Evolutionary conservation across 2,888 invertebrate genomes (phyloP), one percentile per base, ranked within the genome.

Genomic region (Apoda limacodes): DNA sequence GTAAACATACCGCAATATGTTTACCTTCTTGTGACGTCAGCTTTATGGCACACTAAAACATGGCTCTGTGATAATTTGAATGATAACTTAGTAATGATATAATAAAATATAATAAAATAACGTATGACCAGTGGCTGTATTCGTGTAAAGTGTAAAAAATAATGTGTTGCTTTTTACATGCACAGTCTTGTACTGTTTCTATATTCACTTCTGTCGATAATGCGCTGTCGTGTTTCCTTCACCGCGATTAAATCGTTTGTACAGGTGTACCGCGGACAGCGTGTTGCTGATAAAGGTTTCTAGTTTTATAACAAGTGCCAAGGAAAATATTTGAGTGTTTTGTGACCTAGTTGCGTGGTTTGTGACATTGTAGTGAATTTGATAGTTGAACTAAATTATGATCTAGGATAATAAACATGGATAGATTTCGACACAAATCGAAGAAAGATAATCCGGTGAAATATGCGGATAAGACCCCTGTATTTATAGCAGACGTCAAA

Each of bases 211-310:
- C n/a, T n/a, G n/a, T n/a, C n/a, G n/a, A n/a, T n/a, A n/a, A n/a
- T n/a, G n/a, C n/a, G 65, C 67, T 64, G 57, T 48, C 48, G 48
- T 42, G 48, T 50, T 58, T 57, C 50, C 54, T 59, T 54, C 55
- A 52, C 55, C 60, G 55, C 54, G 55, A 55, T 58, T 55, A 60
- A 60, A 59, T 46, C 51, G 61, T 70, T 67, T 70, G 59, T 58
- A 61, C 70, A 69, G 62, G 67, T 72, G 71, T 60, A 55, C 50
- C 54, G 57, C 50, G 48, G 49, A 42, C 52, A 43, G 53, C 48
- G 43, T 49, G 48, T 47, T 37, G 32, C 46, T 55, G 61, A 63
- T 61, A 65, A 57, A 37, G 48, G 25, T 36, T 33, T 32, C 34
- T 47, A n/a, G n/a, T n/a, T n/a, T n/a, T n/a, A n/a, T 40, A 45